A percentile compares a stretch with the other conserved stretches of the same genome.
phyloP scores from a whole-genome alignment of 2,888 invertebrate species.

The Rhabditoides inermis region DNA sequence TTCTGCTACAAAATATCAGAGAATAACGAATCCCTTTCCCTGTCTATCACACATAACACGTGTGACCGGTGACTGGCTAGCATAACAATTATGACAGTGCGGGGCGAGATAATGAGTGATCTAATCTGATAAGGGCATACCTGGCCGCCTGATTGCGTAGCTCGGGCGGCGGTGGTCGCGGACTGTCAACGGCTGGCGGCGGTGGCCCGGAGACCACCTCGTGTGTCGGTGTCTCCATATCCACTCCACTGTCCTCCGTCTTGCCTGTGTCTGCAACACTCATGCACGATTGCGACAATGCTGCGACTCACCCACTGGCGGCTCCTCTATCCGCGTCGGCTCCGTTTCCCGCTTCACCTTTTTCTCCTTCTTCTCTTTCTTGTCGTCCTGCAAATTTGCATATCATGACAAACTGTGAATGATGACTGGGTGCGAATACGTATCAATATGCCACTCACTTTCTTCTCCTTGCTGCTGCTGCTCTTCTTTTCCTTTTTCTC shows the following conservation, averaged over 20 bases:
- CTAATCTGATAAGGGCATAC: not conserved
- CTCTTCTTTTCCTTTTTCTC: constrained; percentile 11
- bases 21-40: no score
- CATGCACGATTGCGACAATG: no score
- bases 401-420: not conserved
- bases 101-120: no score
- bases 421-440: not conserved
- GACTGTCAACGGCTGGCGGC: constrained; percentile 10
- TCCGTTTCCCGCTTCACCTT: constrained; percentile 6
- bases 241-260: constrained; percentile 10
- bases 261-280: not conserved
- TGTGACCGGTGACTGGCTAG: no score
- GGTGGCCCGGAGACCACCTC: no score
- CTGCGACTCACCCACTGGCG: no score
- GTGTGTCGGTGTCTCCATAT: not conserved
- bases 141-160: constrained; percentile 5
- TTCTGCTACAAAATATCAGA: no score
- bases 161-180: constrained; percentile 9
- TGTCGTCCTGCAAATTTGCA: not conserved
- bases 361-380: constrained; percentile 8
- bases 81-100: no score
- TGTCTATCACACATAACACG: no score
- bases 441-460: not conserved
- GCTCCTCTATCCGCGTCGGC: constrained; percentile 9
- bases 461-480: constrained; percentile 5